phyloP scores from a whole-genome alignment of 1,140 invertebrate genomes.

The Globodera ellingtonae region DNA sequence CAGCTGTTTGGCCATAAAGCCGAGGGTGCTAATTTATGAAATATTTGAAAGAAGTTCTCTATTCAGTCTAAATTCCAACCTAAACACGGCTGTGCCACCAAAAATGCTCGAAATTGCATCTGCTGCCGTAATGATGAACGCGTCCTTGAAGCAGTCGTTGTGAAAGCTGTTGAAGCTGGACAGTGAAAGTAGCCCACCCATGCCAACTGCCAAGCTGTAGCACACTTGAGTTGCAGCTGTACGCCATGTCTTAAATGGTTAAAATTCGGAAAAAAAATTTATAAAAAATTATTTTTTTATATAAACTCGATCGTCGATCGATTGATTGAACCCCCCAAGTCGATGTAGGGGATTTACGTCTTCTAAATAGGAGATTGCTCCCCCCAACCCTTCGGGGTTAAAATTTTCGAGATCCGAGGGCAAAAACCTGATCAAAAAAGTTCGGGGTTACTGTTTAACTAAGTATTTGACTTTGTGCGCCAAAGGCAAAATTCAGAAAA shows the following conservation, averaged over 20 bases:
- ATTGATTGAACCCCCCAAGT: not conserved
- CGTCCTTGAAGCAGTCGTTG: conserved; percentile 67
- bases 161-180: conserved; percentile 40
- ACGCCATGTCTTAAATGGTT: conserved; percentile 42
- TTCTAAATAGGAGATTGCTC: no score
- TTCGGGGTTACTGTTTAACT: no score
- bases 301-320: conserved; percentile 2
- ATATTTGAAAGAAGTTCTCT: conserved; percentile 48
- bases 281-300: not conserved
- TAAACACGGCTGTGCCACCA: conserved; percentile 66
- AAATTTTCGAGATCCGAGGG: no score
- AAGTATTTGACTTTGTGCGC: no score
- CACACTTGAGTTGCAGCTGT: conserved; percentile 51
- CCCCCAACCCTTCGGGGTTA: no score
- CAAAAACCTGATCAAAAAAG: no score
- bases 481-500: no score
- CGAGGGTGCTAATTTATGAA: conserved; percentile 68
- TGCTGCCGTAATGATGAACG: conserved; percentile 73
- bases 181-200: conserved; percentile 32
- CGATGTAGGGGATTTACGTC: no score
- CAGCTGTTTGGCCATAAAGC: conserved; percentile 70
- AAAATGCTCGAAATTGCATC: conserved; percentile 73
- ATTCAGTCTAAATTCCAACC: conserved; percentile 4
- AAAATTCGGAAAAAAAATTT: not conserved
- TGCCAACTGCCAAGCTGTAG: conserved; percentile 46